These are phyloP conservation scores for Catocala fraxini DNA, from an alignment of 2,888 invertebrate species.

Conservation along the genomic window DNA sequence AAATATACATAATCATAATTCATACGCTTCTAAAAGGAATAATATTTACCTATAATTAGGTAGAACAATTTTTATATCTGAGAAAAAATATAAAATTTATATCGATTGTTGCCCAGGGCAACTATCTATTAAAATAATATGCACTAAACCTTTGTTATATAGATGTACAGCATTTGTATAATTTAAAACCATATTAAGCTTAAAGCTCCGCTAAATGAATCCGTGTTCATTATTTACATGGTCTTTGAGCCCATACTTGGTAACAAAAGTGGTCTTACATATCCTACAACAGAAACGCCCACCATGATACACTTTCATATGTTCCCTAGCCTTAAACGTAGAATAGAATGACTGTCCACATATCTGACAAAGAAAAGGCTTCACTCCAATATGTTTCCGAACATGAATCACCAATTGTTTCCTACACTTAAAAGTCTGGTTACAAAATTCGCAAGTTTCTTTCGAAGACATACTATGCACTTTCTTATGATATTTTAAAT, in stretches of 20 bases:
- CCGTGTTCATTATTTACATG: conserved; percentile 69
- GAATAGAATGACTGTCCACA: conserved; percentile 72
- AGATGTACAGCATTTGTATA: neutral
- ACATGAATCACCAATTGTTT: conserved; percentile 75
- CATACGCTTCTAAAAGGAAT: neutral
- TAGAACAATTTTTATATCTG: no score
- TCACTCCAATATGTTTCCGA: conserved; percentile 75
- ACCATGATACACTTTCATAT: conserved; percentile 73
- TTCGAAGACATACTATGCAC: conserved; percentile 66
- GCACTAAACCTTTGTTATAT: neutral
- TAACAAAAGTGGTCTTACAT: conserved; percentile 68
- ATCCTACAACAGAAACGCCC: conserved; percentile 72
- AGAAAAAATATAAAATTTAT: no score
- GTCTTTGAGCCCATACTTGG: conserved; percentile 64
- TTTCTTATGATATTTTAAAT: conserved; percentile 72
- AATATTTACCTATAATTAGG: neutral
- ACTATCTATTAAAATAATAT: neutral
- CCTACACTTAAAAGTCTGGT: conserved; percentile 68
- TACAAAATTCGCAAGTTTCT: conserved; percentile 75
- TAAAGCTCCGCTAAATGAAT: conserved; percentile 54
- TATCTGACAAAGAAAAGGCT: conserved; percentile 71
- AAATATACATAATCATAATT: conserved; percentile 2
- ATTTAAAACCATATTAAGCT: neutral
- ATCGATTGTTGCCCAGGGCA: no score
- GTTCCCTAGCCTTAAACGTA: conserved; percentile 58